Percentiles rank a stretch among this genome's conserved stretches.
These are phyloP conservation scores for Chromis chromis DNA, from an alignment of 2,797 vertebrate genomes.

Conservation along the genomic window DNA sequence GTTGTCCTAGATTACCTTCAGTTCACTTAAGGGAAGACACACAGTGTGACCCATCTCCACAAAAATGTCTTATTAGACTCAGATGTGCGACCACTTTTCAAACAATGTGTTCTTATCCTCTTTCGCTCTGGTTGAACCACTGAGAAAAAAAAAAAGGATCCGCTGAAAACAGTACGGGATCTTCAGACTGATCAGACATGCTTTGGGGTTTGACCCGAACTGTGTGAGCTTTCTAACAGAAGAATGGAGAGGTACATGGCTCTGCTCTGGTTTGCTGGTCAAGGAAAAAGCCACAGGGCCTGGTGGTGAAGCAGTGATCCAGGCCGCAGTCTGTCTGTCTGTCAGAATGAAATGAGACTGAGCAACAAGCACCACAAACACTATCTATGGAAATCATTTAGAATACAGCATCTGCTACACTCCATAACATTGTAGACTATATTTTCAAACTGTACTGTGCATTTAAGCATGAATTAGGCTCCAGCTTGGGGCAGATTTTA, in stretches of 20 bases:
- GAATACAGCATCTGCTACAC: slow-evolving; percentile 24
- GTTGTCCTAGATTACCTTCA: slow-evolving; percentile 74
- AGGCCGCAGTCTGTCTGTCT: slow-evolving; percentile 67
- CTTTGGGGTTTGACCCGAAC: slow-evolving; percentile 71
- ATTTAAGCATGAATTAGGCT: slow-evolving; percentile 58
- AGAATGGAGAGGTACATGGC: slow-evolving; percentile 57
- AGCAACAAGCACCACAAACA: slow-evolving; percentile 49
- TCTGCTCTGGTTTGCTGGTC: slow-evolving; percentile 65
- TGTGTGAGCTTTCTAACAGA: slow-evolving; percentile 56
- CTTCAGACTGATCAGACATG: slow-evolving; percentile 70
- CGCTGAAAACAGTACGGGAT: slow-evolving; percentile 59
- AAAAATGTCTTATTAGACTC: slow-evolving; percentile 74
- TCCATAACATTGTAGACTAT: slow-evolving; percentile 22
- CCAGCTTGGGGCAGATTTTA: slow-evolving; percentile 41
- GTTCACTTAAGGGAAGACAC: slow-evolving; percentile 78
- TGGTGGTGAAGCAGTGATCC: slow-evolving; percentile 57
- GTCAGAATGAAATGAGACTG: slow-evolving; percentile 48
- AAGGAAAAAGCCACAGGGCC: slow-evolving; percentile 62
- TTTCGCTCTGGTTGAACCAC: slow-evolving; percentile 71
- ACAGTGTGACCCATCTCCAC: slow-evolving; percentile 73
- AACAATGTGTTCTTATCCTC: slow-evolving; percentile 70
- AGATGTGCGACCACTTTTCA: slow-evolving; percentile 75
- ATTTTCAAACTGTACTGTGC: slow-evolving; percentile 52
- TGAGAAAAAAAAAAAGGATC: slow-evolving; percentile 50
- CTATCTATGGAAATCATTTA: slow-evolving; percentile 43